Conservation (phyloP, 2,113 vertebrate genomes). For the Elanoides forficatus region DNA sequence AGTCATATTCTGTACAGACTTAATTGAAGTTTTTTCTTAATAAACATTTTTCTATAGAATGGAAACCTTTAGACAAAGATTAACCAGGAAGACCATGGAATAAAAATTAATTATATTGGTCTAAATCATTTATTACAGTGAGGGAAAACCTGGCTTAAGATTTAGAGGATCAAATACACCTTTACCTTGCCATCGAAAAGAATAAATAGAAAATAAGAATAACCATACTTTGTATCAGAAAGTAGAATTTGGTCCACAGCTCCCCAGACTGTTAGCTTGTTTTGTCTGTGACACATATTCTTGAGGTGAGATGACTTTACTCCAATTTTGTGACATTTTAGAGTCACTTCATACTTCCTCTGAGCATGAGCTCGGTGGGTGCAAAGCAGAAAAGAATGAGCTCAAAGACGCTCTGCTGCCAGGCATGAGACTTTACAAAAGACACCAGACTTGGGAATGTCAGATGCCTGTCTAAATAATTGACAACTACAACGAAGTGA, state of each 20-base stretch:
- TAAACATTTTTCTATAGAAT: neutral
- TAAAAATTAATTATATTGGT: neutral
- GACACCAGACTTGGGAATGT: neutral
- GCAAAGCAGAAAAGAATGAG: neutral
- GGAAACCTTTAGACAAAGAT: neutral
- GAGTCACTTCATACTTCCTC: neutral
- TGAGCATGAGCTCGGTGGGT: neutral
- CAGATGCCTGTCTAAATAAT: slow-evolving; percentile 28
- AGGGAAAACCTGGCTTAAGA: neutral
- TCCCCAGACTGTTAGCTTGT: neutral
- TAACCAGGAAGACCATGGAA: neutral
- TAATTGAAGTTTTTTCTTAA: neutral
- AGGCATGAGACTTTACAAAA: neutral
- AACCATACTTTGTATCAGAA: neutral
- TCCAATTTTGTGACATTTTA: neutral
- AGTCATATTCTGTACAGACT: neutral
- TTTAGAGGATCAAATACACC: neutral
- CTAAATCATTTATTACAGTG: neutral
- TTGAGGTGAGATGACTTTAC: neutral
- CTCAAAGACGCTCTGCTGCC: neutral
- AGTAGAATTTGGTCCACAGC: neutral
- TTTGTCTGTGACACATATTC: neutral
- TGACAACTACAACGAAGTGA: slow-evolving; percentile 23
- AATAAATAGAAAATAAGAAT: neutral
- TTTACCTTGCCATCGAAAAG: neutral